Evolutionary conservation across 2,888 invertebrate genomes (phyloP).

Genomic region (Theretra japonica): DNA sequence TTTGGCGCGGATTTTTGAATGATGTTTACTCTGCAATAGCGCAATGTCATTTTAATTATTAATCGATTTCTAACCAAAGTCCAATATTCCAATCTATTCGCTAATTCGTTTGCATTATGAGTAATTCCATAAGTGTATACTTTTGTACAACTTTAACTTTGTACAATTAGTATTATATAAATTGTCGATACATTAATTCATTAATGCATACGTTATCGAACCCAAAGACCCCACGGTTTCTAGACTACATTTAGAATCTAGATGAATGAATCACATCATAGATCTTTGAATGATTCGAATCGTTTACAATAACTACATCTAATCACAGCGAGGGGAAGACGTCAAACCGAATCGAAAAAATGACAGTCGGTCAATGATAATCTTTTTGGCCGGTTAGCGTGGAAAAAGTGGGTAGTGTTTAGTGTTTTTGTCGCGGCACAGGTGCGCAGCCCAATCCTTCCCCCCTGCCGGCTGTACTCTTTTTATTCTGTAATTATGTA

Average conservation of each 20-base stretch:
- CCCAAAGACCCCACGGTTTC: neutral
- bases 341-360: slow-evolving; percentile 34
- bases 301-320: slow-evolving; percentile 23
- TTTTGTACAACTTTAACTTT: too few relatives aligned
- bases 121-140: too few relatives aligned
- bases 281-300: slow-evolving; percentile 21
- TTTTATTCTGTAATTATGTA: slow-evolving; percentile 23
- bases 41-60: too few relatives aligned
- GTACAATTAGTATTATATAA: too few relatives aligned
- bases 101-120: too few relatives aligned
- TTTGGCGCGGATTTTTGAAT: too few relatives aligned
- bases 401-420: slow-evolving; percentile 54
- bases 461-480: neutral
- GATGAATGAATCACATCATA: slow-evolving; percentile 30
- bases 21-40: too few relatives aligned
- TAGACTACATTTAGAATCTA: neutral
- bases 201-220: too few relatives aligned
- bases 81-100: too few relatives aligned
- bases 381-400: slow-evolving; percentile 45
- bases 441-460: slow-evolving; percentile 48
- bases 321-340: slow-evolving; percentile 21
- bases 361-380: slow-evolving; percentile 51
- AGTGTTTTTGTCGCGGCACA: slow-evolving; percentile 53
- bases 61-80: too few relatives aligned
- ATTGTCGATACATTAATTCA: too few relatives aligned